Percentiles rank a stretch among this genome's conserved stretches.
These are phyloP conservation scores for Decapterus maruadsi DNA, from an alignment of 2,797 vertebrate genomes.

Conservation along the genomic window DNA sequence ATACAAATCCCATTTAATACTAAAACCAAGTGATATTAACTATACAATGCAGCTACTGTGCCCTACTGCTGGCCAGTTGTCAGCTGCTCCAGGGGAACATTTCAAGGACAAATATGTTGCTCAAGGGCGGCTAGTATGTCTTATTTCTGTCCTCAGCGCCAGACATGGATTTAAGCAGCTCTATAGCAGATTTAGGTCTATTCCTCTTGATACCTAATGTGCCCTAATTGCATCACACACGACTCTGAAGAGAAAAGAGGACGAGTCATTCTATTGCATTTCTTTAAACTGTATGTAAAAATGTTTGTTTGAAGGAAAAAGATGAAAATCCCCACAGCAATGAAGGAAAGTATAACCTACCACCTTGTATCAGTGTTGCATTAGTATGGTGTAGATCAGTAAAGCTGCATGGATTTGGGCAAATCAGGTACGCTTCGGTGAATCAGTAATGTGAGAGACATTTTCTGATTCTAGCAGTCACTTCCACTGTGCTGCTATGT, in stretches of 20 bases:
- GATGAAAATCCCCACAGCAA: not conserved
- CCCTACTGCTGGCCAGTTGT: not conserved
- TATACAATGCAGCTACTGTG: not conserved
- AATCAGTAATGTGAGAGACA: slow-evolving; percentile 21
- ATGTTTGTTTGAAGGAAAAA: not conserved
- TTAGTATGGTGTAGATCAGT: slow-evolving; percentile 12
- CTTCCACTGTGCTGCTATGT: slow-evolving; percentile 8
- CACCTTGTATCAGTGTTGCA: slow-evolving; percentile 17
- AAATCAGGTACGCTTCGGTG: slow-evolving; percentile 11
- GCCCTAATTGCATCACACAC: not conserved
- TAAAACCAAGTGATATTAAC: not conserved
- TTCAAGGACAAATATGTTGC: not conserved
- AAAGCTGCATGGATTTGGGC: slow-evolving; percentile 27
- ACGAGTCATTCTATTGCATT: not conserved
- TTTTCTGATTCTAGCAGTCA: slow-evolving; percentile 24
- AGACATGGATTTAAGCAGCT: not conserved
- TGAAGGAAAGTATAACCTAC: not conserved
- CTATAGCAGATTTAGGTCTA: not conserved
- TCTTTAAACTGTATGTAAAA: slow-evolving; percentile 2
- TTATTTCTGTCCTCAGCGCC: not conserved
- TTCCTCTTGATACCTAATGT: not conserved
- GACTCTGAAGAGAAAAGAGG: not conserved
- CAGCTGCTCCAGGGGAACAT: slow-evolving; percentile 5
- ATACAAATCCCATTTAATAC: too few relatives aligned
- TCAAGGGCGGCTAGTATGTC: not conserved